A percentile compares a stretch with the other conserved stretches of the same genome.
Evolutionary conservation across 1,140 invertebrate genomes (phyloP).

Genomic region (Caenorhabditis briggsae): DNA sequence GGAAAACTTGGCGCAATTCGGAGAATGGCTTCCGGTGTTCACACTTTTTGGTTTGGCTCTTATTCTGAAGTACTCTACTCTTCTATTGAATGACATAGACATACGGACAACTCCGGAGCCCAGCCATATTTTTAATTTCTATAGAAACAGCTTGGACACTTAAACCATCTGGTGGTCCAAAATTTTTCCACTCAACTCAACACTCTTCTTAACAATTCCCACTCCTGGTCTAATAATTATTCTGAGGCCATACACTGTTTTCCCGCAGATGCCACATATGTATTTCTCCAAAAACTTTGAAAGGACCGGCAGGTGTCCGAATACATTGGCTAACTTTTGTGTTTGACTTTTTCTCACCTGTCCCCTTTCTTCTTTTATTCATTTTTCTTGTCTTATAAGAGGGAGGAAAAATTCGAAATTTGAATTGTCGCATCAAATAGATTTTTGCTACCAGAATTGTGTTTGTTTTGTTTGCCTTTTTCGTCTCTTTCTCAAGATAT

Average conservation of each 20-base stretch:
- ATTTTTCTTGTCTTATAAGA: too few relatives aligned
- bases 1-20: conserved; percentile 6
- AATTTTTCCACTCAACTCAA: conserved; percentile 40
- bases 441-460: conserved; percentile 24
- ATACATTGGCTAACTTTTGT: neutral
- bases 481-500: neutral
- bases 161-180: conserved; percentile 23
- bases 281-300: neutral
- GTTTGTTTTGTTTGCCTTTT: conserved; percentile 40
- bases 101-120: neutral
- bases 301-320: conserved; percentile 15
- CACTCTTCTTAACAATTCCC: conserved; percentile 26
- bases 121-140: neutral
- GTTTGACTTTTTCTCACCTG: neutral
- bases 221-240: conserved; percentile 3
- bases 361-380: neutral
- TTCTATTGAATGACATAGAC: neutral
- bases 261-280: conserved; percentile 28
- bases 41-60: neutral
- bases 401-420: neutral
- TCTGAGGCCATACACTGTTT: conserved; percentile 31
- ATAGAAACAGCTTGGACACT: conserved; percentile 9
- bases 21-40: conserved; percentile 33
- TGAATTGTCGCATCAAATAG: neutral
- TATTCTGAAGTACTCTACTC: neutral